phyloP scores from a whole-genome alignment of 2,888 invertebrate genomes.

The Rhagium mordax region DNA sequence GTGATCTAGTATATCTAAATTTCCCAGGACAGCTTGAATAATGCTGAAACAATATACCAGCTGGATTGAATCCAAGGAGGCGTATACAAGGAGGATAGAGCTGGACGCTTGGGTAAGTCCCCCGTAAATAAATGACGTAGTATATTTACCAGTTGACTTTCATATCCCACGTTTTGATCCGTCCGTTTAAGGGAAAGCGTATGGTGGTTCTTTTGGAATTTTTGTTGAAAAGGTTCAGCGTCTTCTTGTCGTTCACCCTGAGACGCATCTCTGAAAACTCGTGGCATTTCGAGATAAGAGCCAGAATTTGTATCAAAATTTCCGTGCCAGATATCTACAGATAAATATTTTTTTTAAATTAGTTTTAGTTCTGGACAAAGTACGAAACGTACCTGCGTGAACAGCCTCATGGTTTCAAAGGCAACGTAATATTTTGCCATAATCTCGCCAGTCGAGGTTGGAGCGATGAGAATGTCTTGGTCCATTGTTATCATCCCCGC shows the following conservation, averaged over 20 bases:
- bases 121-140: no score
- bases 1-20: constrained; percentile 78
- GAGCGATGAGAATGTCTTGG: constrained; percentile 72
- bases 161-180: constrained; percentile 80
- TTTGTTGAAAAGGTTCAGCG: constrained; percentile 80
- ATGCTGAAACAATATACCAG: constrained; percentile 71
- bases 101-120: no score
- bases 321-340: constrained; percentile 75
- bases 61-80: background rate
- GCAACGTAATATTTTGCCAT: constrained; percentile 83
- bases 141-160: constrained; percentile 82
- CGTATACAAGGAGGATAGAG: no score
- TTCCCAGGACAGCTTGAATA: constrained; percentile 83
- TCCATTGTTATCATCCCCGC: constrained; percentile 78
- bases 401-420: constrained; percentile 83
- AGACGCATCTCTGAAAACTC: constrained; percentile 81
- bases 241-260: constrained; percentile 79
- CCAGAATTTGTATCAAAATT: constrained; percentile 73
- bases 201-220: constrained; percentile 74
- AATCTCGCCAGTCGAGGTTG: constrained; percentile 78
- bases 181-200: constrained; percentile 80
- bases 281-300: constrained; percentile 75
- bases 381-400: constrained; percentile 75
- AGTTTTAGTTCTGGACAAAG: no score
- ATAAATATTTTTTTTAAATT: no score